Evolutionary conservation across 1,140 invertebrate species (phyloP).

Genomic region (Chrysomallon squamiferum): DNA sequence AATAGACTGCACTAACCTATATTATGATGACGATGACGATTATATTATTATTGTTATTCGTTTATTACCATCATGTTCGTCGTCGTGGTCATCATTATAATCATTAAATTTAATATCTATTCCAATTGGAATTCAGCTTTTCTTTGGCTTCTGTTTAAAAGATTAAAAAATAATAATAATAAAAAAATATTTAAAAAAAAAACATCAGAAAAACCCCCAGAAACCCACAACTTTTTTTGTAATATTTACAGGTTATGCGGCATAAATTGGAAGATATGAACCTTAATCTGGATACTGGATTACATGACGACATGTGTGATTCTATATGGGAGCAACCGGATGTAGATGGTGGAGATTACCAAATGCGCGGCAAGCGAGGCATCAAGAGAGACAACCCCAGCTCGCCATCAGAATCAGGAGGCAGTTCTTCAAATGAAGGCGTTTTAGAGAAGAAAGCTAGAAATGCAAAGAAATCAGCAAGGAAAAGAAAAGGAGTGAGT

Average conservation of each 20-base stretch:
- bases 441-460: constrained; percentile 43
- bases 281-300: constrained; percentile 20
- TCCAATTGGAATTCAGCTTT: too few species aligned
- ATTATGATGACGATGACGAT: too few species aligned
- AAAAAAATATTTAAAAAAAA: too few species aligned
- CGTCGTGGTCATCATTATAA: too few species aligned
- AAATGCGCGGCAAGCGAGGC: constrained; percentile 21
- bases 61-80: too few species aligned
- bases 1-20: too few species aligned
- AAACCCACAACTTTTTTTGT: too few species aligned
- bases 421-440: constrained; percentile 43
- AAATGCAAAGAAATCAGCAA: constrained; percentile 54
- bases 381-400: constrained; percentile 23
- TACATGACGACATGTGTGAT: constrained; percentile 24
- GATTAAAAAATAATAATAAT: too few species aligned
- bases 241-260: constrained; percentile 5
- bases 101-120: too few species aligned
- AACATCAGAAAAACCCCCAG: too few species aligned
- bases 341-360: constrained; percentile 17
- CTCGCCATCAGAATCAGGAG: constrained; percentile 54
- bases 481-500: constrained; percentile 75
- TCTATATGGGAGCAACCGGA: constrained; percentile 31
- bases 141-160: too few species aligned
- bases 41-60: too few species aligned
- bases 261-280: constrained; percentile 11